These are phyloP conservation scores for Loripinus fragilis DNA, from an alignment of 2,888 invertebrate species.

Conservation along the genomic window DNA sequence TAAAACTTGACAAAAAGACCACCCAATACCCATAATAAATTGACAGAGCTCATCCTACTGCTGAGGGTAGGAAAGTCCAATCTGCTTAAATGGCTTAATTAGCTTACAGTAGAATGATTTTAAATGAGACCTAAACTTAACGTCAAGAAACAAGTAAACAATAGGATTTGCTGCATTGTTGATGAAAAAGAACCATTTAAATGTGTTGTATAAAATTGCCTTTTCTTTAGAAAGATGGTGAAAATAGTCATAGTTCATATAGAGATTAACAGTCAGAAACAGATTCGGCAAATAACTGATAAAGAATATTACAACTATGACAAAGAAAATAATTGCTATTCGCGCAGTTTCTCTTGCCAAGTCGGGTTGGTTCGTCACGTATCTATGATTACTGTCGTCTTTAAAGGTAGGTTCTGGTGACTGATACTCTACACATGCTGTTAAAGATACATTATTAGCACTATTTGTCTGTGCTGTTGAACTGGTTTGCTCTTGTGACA, in stretches of 20 bases:
- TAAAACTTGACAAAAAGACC: no score
- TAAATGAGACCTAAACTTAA: not conserved
- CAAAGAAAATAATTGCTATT: not conserved
- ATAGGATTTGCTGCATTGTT: conserved; percentile 2
- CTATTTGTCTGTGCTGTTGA: no score
- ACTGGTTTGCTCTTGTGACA: no score
- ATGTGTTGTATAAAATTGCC: not conserved
- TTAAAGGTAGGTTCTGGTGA: no score
- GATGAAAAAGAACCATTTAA: conserved; percentile 1
- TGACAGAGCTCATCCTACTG: no score
- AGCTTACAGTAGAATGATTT: not conserved
- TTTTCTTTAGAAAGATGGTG: not conserved
- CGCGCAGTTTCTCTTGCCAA: not conserved
- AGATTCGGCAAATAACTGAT: not conserved
- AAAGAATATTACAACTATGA: not conserved
- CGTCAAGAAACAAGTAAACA: conserved; percentile 5
- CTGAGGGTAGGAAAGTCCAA: no score
- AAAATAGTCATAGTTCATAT: not conserved
- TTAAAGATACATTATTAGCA: no score
- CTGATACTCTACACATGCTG: no score
- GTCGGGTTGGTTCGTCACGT: not conserved
- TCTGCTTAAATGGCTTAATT: not conserved
- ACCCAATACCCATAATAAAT: no score
- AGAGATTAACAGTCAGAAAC: not conserved
- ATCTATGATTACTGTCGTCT: not conserved